Conservation (phyloP, 2,797 vertebrate species). For the Ctenopoma multispine region DNA sequence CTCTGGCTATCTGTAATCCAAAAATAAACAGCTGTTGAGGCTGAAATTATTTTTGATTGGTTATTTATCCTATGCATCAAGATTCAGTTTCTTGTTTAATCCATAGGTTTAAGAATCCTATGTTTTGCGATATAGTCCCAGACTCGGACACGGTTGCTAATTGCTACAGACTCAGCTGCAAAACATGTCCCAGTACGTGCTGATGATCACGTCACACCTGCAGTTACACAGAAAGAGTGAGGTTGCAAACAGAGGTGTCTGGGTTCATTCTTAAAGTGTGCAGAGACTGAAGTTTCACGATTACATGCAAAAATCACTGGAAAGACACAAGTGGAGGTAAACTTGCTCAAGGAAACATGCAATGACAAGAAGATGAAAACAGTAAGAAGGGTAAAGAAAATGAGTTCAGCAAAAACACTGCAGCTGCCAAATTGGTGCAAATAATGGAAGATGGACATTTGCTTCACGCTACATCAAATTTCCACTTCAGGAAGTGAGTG, state of each 20-base stretch:
- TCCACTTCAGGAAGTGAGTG: neutral
- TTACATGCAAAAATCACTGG: neutral
- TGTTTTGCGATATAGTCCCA: neutral
- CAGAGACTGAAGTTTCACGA: neutral
- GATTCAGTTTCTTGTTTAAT: neutral
- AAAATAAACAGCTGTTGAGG: constrained; percentile 3
- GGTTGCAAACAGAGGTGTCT: neutral
- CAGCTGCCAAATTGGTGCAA: neutral
- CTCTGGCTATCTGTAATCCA: neutral
- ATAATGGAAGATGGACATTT: neutral
- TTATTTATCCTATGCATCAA: neutral
- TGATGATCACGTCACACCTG: neutral
- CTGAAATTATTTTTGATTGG: neutral
- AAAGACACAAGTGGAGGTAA: no score
- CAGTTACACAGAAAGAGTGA: neutral
- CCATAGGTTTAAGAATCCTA: no score
- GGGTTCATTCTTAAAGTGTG: neutral
- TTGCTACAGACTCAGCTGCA: neutral
- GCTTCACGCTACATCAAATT: neutral
- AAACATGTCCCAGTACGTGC: neutral
- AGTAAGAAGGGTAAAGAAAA: no score
- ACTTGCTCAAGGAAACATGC: no score
- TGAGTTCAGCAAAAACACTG: neutral
- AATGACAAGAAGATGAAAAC: no score
- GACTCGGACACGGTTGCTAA: neutral